Conservation (phyloP, 1,140 invertebrate species). For the Lethocerus indicus region DNA sequence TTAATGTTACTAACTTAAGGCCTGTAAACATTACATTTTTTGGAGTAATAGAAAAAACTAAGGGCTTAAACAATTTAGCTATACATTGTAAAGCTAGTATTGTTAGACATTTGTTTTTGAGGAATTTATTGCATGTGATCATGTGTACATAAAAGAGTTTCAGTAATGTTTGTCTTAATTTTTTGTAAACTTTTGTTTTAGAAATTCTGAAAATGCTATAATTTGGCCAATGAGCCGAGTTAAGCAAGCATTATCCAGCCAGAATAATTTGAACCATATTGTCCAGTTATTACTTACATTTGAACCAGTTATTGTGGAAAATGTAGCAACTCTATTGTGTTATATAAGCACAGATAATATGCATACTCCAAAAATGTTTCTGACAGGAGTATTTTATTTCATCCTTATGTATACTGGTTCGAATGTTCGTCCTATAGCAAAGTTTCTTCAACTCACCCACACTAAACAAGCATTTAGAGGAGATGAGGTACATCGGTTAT, state of each 20-base stretch:
- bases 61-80: too few relatives aligned
- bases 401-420: constrained; percentile 99
- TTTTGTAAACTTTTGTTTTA: constrained; percentile 25
- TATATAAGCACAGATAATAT: constrained; percentile 93
- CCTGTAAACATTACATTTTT: too few relatives aligned
- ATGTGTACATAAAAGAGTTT: too few relatives aligned
- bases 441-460: constrained; percentile 87
- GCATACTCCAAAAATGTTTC: constrained; percentile 80
- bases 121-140: too few relatives aligned
- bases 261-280: constrained; percentile 80
- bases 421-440: constrained; percentile 89
- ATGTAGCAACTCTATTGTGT: constrained; percentile 61
- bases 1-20: too few relatives aligned
- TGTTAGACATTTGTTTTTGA: too few relatives aligned
- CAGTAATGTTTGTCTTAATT: constrained; percentile 3
- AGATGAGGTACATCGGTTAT: constrained; percentile 55
- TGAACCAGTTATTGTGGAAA: constrained; percentile 91
- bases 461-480: constrained; percentile 86
- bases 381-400: constrained; percentile 95
- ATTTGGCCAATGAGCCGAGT: constrained; percentile 86
- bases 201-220: constrained; percentile 74
- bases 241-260: constrained; percentile 77
- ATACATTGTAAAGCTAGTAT: too few relatives aligned
- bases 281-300: constrained; percentile 94
- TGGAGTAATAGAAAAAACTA: too few relatives aligned